A percentile compares a stretch with the other conserved stretches of the same genome.
Conservation (phyloP, 1,140 invertebrate genomes). For the Euura saliciscinereae region DNA sequence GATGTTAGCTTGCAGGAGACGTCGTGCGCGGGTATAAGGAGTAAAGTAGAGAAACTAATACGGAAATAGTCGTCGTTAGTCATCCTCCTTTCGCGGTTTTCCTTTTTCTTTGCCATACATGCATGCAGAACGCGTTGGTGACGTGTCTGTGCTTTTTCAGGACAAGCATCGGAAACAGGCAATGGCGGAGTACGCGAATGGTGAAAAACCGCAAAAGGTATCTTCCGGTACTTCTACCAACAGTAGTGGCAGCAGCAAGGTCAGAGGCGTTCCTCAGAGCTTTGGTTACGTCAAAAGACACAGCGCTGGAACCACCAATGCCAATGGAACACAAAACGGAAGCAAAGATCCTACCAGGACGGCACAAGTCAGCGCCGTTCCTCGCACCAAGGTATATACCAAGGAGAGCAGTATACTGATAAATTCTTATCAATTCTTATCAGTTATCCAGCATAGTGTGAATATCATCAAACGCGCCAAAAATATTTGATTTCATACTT, state of each 20-base stretch:
- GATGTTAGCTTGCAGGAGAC: background rate
- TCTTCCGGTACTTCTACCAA: constrained; percentile 58
- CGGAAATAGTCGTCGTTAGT: constrained; percentile 5
- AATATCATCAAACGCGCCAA: too few relatives aligned
- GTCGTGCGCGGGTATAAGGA: background rate
- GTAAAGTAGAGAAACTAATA: constrained; percentile 1
- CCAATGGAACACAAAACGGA: constrained; percentile 62
- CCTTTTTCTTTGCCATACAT: constrained; percentile 2
- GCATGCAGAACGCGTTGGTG: background rate
- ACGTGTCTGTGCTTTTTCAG: constrained; percentile 25
- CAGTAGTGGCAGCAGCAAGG: constrained; percentile 60
- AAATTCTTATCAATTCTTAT: too few relatives aligned
- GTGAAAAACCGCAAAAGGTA: constrained; percentile 54
- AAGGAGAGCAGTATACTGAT: background rate
- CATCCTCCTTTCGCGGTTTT: background rate
- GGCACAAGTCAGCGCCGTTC: constrained; percentile 83
- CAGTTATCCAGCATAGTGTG: too few relatives aligned
- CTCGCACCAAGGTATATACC: constrained; percentile 69
- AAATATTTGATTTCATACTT: too few relatives aligned
- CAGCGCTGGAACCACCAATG: constrained; percentile 62
- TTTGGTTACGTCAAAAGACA: constrained; percentile 84
- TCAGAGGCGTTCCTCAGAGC: constrained; percentile 75
- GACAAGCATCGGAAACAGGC: constrained; percentile 56
- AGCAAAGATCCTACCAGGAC: constrained; percentile 65
- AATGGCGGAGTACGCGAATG: constrained; percentile 55